These are phyloP conservation scores for Mechanitis mazaeus DNA, from an alignment of 2,888 invertebrate species.

Conservation along the genomic window DNA sequence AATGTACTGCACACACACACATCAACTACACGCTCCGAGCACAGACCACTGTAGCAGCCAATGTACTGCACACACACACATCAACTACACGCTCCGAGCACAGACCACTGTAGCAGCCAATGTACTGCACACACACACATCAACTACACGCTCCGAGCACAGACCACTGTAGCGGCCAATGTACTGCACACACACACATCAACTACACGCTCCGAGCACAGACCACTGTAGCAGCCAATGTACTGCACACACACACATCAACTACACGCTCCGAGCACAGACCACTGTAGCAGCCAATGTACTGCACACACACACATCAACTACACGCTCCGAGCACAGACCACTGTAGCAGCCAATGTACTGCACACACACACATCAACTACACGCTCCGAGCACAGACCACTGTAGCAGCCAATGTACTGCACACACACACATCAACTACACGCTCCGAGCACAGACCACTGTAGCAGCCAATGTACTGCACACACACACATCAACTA, in stretches of 20 bases:
- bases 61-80: slow-evolving; percentile 31
- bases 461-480: slow-evolving; percentile 29
- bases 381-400: background rate
- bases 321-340: background rate
- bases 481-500: slow-evolving; percentile 6
- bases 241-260: slow-evolving; percentile 31
- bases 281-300: background rate
- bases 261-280: background rate
- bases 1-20: slow-evolving; percentile 31
- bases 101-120: background rate
- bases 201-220: background rate
- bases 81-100: background rate
- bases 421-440: slow-evolving; percentile 24
- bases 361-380: slow-evolving; percentile 31
- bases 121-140: slow-evolving; percentile 31
- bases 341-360: background rate
- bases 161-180: background rate
- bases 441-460: background rate
- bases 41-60: background rate
- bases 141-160: background rate
- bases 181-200: slow-evolving; percentile 31
- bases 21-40: background rate
- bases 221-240: background rate
- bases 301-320: slow-evolving; percentile 31
- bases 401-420: slow-evolving; percentile 20